These are phyloP conservation scores for Silurus aristotelis DNA, from an alignment of 2,797 vertebrate species.

Conservation along the genomic window DNA sequence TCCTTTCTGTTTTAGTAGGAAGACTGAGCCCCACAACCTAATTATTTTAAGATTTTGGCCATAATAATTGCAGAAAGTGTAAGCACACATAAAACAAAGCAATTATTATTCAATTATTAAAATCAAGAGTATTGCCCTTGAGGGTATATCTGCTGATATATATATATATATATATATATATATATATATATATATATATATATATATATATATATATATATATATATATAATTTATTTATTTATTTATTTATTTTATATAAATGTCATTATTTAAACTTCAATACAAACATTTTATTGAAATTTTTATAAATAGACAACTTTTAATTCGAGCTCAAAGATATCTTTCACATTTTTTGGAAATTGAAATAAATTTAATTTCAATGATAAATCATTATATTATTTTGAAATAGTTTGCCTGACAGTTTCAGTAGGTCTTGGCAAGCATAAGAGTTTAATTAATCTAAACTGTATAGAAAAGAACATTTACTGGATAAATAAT, in stretches of 20 bases:
- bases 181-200: too few relatives aligned
- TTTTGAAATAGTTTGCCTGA: neutral
- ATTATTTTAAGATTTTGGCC: neutral
- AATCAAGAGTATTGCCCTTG: neutral
- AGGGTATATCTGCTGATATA: neutral
- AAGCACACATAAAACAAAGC: neutral
- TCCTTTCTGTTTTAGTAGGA: neutral
- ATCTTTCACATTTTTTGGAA: neutral
- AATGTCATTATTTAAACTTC: too few relatives aligned
- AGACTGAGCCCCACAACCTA: neutral
- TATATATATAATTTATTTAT: too few relatives aligned
- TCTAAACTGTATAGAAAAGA: neutral
- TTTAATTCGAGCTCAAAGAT: neutral
- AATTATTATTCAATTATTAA: neutral
- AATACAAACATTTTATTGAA: too few relatives aligned
- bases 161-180: too few relatives aligned
- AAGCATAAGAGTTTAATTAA: neutral
- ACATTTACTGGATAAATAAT: neutral
- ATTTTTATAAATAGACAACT: neutral
- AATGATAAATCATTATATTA: neutral
- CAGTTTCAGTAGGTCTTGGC: neutral
- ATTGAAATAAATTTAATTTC: neutral
- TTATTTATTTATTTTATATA: too few relatives aligned
- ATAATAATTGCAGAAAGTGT: neutral
- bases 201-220: too few relatives aligned